Evolutionary conservation across 2,888 invertebrate genomes (phyloP).

Genomic region (Sphaeridia pumilis): DNA sequence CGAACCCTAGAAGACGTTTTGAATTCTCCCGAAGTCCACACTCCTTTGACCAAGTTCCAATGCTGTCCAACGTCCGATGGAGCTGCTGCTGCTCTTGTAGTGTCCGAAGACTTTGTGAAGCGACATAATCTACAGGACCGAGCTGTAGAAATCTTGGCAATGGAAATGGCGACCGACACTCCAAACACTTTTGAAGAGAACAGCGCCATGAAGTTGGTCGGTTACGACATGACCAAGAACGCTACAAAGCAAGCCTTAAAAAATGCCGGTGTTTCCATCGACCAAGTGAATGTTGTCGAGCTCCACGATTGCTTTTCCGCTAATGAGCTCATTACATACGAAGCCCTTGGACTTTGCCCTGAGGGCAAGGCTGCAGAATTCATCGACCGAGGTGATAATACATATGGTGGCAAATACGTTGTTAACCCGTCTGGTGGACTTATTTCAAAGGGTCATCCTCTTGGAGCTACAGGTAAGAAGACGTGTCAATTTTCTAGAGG

Average conservation of each 20-base stretch:
- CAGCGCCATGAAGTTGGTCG: constrained; percentile 70
- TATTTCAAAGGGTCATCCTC: constrained; percentile 95
- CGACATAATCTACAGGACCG: constrained; percentile 65
- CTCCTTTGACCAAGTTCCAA: constrained; percentile 86
- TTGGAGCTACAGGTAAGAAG: constrained; percentile 75
- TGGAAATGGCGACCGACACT: constrained; percentile 93
- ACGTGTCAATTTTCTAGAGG: too few relatives aligned
- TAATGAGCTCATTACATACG: constrained; percentile 94
- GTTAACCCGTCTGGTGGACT: constrained; percentile 99
- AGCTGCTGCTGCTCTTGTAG: constrained; percentile 84
- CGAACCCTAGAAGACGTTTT: constrained; percentile 83
- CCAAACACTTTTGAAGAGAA: constrained; percentile 69
- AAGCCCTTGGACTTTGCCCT: constrained; percentile 83
- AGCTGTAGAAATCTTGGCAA: constrained; percentile 90
- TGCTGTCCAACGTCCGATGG: constrained; percentile 99
- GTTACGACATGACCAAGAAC: constrained; percentile 83
- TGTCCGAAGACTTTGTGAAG: constrained; percentile 80
- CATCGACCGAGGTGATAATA: constrained; percentile 88
- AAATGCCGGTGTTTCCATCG: constrained; percentile 60
- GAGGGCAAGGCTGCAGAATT: constrained; percentile 82
- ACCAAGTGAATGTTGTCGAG: constrained; percentile 85
- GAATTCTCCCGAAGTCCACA: constrained; percentile 76
- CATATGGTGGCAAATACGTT: constrained; percentile 92
- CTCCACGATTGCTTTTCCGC: constrained; percentile 97
- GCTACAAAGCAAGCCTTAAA: constrained; percentile 65